Conservation (phyloP, 1,140 invertebrate species). For the Paracyclopina nana region DNA sequence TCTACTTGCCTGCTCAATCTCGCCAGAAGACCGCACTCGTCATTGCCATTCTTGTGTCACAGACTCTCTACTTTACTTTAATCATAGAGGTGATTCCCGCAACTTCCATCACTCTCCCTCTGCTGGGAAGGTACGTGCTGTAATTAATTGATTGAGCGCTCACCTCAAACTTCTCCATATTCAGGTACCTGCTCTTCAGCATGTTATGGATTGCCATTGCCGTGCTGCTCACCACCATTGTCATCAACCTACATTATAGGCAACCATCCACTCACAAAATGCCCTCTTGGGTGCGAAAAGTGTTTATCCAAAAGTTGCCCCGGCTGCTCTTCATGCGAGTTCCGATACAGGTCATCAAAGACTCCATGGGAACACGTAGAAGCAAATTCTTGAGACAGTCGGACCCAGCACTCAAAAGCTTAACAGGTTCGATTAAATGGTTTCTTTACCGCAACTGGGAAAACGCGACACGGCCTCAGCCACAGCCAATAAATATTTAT, state of each 20-base stretch:
- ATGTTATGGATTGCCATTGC: conserved; percentile 92
- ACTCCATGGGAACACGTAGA: conserved; percentile 4
- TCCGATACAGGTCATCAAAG: conserved; percentile 18
- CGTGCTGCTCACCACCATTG: conserved; percentile 88
- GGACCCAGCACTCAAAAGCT: background rate
- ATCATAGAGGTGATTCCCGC: conserved; percentile 97
- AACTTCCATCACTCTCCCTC: conserved; percentile 81
- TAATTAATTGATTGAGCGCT: background rate
- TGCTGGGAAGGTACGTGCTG: conserved; percentile 54
- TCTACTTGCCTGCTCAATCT: conserved; percentile 93
- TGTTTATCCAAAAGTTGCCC: conserved; percentile 67
- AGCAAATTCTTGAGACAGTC: conserved; percentile 16
- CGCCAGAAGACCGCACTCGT: conserved; percentile 96
- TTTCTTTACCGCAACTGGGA: too few species aligned
- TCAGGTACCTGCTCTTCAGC: conserved; percentile 77
- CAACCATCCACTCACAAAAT: conserved; percentile 95
- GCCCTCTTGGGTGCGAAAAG: conserved; percentile 65
- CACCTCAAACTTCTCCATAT: background rate
- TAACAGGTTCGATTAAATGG: too few species aligned
- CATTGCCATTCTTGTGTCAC: conserved; percentile 92
- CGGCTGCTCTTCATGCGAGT: conserved; percentile 26
- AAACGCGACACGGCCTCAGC: too few species aligned
- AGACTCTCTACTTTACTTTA: conserved; percentile 97
- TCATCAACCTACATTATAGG: conserved; percentile 96
- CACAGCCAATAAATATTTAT: too few species aligned